Evolutionary conservation across 2,888 invertebrate genomes (phyloP).

Genomic region (Dione vanillae): DNA sequence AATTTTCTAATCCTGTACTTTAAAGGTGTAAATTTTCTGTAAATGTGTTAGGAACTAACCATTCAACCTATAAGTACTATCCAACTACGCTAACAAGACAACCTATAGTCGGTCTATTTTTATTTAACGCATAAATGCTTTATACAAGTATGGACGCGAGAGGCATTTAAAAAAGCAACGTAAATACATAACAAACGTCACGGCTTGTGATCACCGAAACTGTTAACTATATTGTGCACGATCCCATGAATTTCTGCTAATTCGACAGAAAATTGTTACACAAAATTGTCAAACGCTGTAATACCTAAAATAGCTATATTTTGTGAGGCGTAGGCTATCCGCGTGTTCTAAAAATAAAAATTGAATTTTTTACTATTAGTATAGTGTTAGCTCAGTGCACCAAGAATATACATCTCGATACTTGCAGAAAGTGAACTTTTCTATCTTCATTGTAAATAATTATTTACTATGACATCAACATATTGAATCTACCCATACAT

Average conservation of each 20-base stretch:
- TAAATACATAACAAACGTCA: slow-evolving; percentile 30
- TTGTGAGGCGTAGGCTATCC: not conserved
- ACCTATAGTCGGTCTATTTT: not conserved
- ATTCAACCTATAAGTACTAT: no score
- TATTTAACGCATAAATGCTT: not conserved
- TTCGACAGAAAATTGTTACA: slow-evolving; percentile 26
- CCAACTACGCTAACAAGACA: no score
- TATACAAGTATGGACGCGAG: not conserved
- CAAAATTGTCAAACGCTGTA: slow-evolving; percentile 12
- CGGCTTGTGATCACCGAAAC: slow-evolving; percentile 18
- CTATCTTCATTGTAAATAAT: not conserved
- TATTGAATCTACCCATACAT: not conserved
- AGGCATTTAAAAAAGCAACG: slow-evolving; percentile 4
- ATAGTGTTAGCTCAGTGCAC: not conserved
- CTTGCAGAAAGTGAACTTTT: no score
- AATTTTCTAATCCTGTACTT: no score
- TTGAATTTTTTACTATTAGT: slow-evolving; percentile 7
- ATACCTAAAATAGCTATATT: slow-evolving; percentile 21
- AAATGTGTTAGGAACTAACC: no score
- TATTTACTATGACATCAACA: not conserved
- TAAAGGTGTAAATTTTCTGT: no score
- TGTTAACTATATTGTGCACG: slow-evolving; percentile 33
- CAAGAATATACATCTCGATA: no score
- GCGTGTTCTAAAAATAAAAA: slow-evolving; percentile 2
- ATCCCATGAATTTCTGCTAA: slow-evolving; percentile 30